Percentiles rank a stretch among this genome's conserved stretches.
These are phyloP conservation scores for Pipistrellus pygmaeus DNA, from an alignment of 2,797 vertebrate species.

Conservation along the genomic window DNA sequence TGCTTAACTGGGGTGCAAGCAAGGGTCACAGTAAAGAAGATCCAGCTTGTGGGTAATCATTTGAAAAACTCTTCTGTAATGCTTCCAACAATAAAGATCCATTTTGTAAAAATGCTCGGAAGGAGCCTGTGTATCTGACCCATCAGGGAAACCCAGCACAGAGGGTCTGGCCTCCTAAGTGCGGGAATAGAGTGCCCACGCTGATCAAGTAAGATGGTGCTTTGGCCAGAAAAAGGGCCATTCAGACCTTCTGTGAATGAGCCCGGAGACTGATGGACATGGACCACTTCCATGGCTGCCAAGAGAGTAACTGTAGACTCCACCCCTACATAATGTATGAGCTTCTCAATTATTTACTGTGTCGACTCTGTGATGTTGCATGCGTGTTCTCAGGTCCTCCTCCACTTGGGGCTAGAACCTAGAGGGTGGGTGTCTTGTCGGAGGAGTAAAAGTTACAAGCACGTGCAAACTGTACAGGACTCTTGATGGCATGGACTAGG, in stretches of 20 bases:
- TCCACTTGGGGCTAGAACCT: background rate
- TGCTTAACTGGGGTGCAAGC: constrained; percentile 49
- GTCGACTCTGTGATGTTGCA: background rate
- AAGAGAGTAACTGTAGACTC: constrained; percentile 68
- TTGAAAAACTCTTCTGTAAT: background rate
- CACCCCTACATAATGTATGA: constrained; percentile 62
- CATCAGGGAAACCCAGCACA: background rate
- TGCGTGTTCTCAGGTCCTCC: background rate
- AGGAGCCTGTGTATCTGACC: background rate
- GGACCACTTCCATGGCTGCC: background rate
- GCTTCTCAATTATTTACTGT: constrained; percentile 76
- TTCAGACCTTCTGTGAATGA: background rate
- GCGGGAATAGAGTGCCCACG: background rate
- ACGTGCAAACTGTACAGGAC: background rate
- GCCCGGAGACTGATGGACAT: background rate
- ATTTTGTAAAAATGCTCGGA: background rate
- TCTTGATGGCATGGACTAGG: background rate
- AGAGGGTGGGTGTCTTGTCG: background rate
- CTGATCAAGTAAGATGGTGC: background rate
- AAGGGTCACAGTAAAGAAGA: background rate
- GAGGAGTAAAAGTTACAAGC: background rate
- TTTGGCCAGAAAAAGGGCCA: background rate
- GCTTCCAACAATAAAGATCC: background rate
- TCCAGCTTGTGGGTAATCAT: background rate
- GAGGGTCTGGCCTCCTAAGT: background rate